Evolutionary conservation across 92 coral and sea anemone genomes (phyloP), one percentile per base, ranked within the genome.

Genomic region (Heteractis magnifica): DNA sequence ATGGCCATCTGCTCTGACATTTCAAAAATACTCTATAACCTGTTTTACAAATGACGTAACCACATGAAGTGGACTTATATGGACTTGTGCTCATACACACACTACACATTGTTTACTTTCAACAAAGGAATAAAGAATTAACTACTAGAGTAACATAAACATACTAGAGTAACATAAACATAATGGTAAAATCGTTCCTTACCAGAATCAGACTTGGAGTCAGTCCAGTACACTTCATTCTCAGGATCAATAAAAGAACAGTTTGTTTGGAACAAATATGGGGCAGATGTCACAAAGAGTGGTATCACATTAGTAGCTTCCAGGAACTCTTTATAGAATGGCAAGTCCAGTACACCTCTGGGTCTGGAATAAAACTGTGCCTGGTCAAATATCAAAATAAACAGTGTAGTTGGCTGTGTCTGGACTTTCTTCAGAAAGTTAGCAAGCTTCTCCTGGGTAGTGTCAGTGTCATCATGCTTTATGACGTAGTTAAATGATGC

Each of bases 151-250:
- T 55, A 53, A 53, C 10, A 23, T 8, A 52, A 55, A 9, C 59
- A 53, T 9, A 9, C 59, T 8, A 55, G 14, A 55, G 11, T 55
- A 53, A 53, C 10, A 23, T 8, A 52, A 34, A 71, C 71, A 11
- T 26, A 50, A 10, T 62, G 20, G 6, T 4, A 4, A 68, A 3
- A 41, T 11, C 16, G 34, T 21, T 49, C 49, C 90, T 79, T 81
- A 96, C 99, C 99, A 77, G 94, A 74, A 64, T 91, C 92, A 68
- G 88, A 70, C 86, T 86, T 87, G 56, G 92, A 84, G 65, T 96
- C 98, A 26, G 96, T 85, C 99, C 99, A 96, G 65, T 94, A 96
- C 26, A 96, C 94, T 84, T 96, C 99, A 59, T 94, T 96, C 20
- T 84, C 93, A 19, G 97, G 96, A 72, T 94, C 94, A 77, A 96